Evolutionary conservation across 35 echinoderm and acorn worm genomes (phyloP).

Genomic region (Patiria miniata): DNA sequence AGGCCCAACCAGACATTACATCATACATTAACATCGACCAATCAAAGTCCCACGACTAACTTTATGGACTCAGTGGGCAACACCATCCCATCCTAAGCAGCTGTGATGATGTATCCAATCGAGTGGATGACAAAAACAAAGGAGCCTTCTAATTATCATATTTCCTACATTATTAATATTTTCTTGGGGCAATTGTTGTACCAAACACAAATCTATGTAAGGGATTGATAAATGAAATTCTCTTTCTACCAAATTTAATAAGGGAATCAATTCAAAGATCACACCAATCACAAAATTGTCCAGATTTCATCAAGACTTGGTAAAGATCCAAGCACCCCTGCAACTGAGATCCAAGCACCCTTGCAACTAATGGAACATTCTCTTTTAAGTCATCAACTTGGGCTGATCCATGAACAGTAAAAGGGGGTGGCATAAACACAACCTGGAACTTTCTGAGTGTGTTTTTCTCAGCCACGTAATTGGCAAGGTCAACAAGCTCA

Average conservation of each 20-base stretch:
- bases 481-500: constrained; percentile 5
- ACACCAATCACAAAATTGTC: too few relatives aligned
- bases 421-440: background rate
- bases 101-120: background rate
- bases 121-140: background rate
- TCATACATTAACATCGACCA: too few relatives aligned
- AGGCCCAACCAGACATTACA: too few relatives aligned
- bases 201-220: too few relatives aligned
- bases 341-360: background rate
- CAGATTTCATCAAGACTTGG: background rate
- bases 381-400: background rate
- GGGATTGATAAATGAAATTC: too few relatives aligned
- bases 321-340: background rate
- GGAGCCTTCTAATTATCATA: background rate
- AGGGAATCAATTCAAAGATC: too few relatives aligned
- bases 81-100: background rate
- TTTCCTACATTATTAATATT: background rate
- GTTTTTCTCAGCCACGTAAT: background rate
- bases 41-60: too few relatives aligned
- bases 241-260: too few relatives aligned
- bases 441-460: background rate
- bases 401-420: background rate
- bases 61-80: too few relatives aligned
- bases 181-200: background rate
- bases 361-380: background rate